Percentiles rank a stretch among this genome's conserved stretches.
Conservation (phyloP, 2,797 vertebrate genomes). For the Bradypus variegatus region DNA sequence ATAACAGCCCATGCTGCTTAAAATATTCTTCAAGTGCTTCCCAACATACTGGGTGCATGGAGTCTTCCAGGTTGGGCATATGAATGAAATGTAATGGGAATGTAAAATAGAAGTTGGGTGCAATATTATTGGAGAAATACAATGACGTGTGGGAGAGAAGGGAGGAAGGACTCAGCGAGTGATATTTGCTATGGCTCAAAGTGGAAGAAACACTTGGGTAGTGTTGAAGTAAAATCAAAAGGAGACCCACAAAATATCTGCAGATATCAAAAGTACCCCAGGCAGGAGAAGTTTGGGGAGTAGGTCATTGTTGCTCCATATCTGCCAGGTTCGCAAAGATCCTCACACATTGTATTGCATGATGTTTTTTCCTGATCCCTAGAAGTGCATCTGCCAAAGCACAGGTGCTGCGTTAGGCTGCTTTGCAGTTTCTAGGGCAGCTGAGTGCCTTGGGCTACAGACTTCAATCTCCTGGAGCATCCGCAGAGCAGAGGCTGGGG, state of each 20-base stretch:
- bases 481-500: not conserved
- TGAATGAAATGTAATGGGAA: not conserved
- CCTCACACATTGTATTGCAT: too few relatives aligned
- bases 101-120: not conserved
- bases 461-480: not conserved
- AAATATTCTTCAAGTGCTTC: not conserved
- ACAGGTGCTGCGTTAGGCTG: not conserved
- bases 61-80: not conserved
- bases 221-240: not conserved
- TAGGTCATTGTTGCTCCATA: not conserved
- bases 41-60: not conserved
- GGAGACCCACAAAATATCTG: not conserved
- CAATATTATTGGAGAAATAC: not conserved
- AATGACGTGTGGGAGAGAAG: not conserved
- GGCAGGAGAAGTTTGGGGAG: not conserved
- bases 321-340: not conserved
- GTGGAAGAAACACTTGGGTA: not conserved
- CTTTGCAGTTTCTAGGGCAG: not conserved
- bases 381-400: conserved; percentile 22
- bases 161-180: not conserved
- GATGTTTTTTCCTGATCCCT: not conserved
- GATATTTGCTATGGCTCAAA: not conserved
- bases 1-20: not conserved
- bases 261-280: not conserved
- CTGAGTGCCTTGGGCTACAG: not conserved